Conservation (phyloP, 1,140 invertebrate genomes). For the Drosophila tani region DNA sequence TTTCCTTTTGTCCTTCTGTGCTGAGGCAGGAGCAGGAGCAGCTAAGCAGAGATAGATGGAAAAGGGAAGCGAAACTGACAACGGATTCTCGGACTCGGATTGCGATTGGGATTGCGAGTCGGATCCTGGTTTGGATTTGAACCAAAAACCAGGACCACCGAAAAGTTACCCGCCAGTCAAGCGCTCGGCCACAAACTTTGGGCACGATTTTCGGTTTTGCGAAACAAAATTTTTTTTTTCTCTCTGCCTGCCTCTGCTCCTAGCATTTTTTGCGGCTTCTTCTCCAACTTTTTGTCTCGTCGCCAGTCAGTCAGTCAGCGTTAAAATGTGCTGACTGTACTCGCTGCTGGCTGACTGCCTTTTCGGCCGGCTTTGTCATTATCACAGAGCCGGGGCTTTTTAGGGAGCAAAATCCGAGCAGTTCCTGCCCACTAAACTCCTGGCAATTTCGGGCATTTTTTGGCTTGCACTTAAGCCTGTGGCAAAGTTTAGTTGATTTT, state of each 20-base stretch:
- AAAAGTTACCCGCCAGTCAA: slow-evolving; percentile 61
- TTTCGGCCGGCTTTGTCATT: slow-evolving; percentile 37
- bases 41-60: slow-evolving; percentile 44
- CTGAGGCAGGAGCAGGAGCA: slow-evolving; percentile 5
- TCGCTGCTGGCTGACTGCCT: slow-evolving; percentile 2
- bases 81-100: slow-evolving; percentile 43
- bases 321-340: slow-evolving; percentile 53
- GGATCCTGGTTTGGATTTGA: slow-evolving; percentile 32
- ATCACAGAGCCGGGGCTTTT: slow-evolving; percentile 14
- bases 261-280: neutral
- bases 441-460: slow-evolving; percentile 4
- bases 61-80: slow-evolving; percentile 56
- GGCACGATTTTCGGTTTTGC: slow-evolving; percentile 63
- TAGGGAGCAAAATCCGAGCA: slow-evolving; percentile 8
- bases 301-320: slow-evolving; percentile 40
- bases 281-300: slow-evolving; percentile 20
- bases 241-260: slow-evolving; percentile 1
- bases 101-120: slow-evolving; percentile 25
- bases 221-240: slow-evolving; percentile 37
- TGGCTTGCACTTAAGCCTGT: slow-evolving; percentile 2
- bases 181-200: slow-evolving; percentile 60
- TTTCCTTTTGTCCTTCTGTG: slow-evolving; percentile 61
- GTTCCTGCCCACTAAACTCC: slow-evolving; percentile 13
- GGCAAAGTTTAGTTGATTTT: neutral
- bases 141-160: slow-evolving; percentile 5